A percentile compares a stretch with the other conserved stretches of the same genome.
These are phyloP conservation scores for Bombycilla garrulus DNA, from an alignment of 2,113 vertebrate species.

Conservation along the genomic window DNA sequence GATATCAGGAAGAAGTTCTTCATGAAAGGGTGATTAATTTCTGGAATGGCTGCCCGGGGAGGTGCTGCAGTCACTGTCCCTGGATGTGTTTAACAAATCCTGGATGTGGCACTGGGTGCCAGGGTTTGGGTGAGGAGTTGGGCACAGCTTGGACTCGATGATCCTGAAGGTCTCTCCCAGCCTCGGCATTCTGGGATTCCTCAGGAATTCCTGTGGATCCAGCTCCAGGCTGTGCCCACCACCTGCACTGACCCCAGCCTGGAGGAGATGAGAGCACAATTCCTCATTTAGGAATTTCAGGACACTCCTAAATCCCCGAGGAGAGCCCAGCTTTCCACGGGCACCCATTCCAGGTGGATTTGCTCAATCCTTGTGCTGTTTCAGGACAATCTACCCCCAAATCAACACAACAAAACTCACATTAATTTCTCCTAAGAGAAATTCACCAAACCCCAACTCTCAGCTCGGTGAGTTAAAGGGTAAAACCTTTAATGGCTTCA, in stretches of 20 bases:
- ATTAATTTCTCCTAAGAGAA: neutral
- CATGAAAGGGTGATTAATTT: no score
- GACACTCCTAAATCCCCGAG: neutral
- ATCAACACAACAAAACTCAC: accelerated
- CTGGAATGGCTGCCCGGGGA: no score
- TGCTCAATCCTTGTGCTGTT: neutral
- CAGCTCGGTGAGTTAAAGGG: neutral
- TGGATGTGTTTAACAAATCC: no score
- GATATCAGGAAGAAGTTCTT: no score
- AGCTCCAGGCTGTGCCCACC: neutral
- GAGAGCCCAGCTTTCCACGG: accelerated
- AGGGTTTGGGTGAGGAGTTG: no score
- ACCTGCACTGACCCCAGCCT: accelerated
- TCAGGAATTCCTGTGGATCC: neutral
- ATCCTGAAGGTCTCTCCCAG: no score
- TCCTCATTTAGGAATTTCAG: neutral
- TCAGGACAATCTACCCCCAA: neutral
- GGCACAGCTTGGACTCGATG: no score
- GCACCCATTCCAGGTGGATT: neutral
- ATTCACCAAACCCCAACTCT: neutral
- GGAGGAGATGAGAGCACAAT: neutral
- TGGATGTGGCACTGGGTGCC: no score
- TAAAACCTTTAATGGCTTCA: neutral
- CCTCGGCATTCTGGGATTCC: neutral
- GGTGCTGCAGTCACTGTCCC: no score